Base-by-base conservation (phyloP, 2,113 vertebrate genomes). In the Malaclemys terrapin region DNA sequence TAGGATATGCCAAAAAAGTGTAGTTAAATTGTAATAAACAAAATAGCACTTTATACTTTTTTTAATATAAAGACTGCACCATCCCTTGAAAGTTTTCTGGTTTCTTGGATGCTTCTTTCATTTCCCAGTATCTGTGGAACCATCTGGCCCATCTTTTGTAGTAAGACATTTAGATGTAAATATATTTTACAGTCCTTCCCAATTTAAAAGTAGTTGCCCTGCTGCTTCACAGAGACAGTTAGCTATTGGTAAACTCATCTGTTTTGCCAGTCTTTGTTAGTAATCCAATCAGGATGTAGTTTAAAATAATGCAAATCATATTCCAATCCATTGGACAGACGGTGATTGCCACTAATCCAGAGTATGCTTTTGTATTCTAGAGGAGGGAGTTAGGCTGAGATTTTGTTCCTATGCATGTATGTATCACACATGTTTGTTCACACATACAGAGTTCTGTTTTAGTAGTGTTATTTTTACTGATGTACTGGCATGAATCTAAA, bases 131-230 rank as follows among this genome's bases (percentile, higher is more conserved):
- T 97, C 96, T 96, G 88, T 97, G 96, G 91, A 89, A 96, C 96
- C 97, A 97, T 97, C 97, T 97, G 96, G 93, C 57, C 93, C 65
- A 82, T 97, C 91, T 96, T 95, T 95, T 95, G 93, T 95, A 93
- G 93, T 92, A 96, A 95, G 92, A 84, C 90, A 94, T 96, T 96
- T 96, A 96, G 90, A 95, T 96, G 96, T 96, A 97, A 96, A 95
- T 96, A 96, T 89, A 93, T 95, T 96, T 97, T 97, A 96, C 94
- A 95, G 94, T 94, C 96, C 96, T 96, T 94, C 95, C 95, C 96
- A 95, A 87, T 96, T 97, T 95, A 96, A 96, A 97, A 97, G 96
- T 96, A 96, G 97, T 92, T 96, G 94, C 95, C 95, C 96, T 97
- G 97, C 96, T 97, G 96, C 94, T 95, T 96, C 92, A 81, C 95